Conservation (phyloP, 1,140 invertebrate species). For the Bombus waltoni region DNA sequence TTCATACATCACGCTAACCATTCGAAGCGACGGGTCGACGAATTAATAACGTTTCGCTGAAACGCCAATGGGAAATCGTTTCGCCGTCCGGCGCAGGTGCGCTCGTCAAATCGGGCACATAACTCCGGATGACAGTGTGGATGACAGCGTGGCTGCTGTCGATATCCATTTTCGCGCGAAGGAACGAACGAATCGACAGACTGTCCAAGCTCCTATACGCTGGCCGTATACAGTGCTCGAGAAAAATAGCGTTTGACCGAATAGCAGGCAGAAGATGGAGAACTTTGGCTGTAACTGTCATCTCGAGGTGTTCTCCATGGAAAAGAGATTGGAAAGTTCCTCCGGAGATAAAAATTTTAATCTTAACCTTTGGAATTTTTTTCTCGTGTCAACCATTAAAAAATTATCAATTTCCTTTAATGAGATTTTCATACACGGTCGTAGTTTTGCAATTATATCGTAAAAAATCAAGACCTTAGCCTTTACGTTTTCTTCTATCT, state of each 20-base stretch:
- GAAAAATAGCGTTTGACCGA: background rate
- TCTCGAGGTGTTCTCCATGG: background rate
- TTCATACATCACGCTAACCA: background rate
- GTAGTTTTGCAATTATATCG: too few relatives aligned
- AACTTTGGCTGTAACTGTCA: background rate
- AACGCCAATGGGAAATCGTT: constrained; percentile 53
- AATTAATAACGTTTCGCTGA: constrained; percentile 24
- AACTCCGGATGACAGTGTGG: constrained; percentile 48
- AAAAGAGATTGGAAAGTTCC: background rate
- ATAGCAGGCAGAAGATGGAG: background rate
- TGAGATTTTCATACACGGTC: too few relatives aligned
- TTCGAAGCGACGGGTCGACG: background rate
- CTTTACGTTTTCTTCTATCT: too few relatives aligned
- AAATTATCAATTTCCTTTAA: too few relatives aligned
- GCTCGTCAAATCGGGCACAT: constrained; percentile 52
- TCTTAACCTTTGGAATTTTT: too few relatives aligned
- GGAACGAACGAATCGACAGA: constrained; percentile 50
- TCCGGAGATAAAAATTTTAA: background rate
- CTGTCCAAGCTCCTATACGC: too few relatives aligned
- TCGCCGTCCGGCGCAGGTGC: constrained; percentile 19
- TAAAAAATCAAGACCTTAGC: too few relatives aligned
- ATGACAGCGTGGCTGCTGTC: constrained; percentile 54
- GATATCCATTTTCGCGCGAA: constrained; percentile 58
- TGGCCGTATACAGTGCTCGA: background rate
- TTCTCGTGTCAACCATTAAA: too few relatives aligned